These are phyloP conservation scores for Tautogolabrus adspersus DNA, from an alignment of 2,113 vertebrate genomes.

Conservation along the genomic window DNA sequence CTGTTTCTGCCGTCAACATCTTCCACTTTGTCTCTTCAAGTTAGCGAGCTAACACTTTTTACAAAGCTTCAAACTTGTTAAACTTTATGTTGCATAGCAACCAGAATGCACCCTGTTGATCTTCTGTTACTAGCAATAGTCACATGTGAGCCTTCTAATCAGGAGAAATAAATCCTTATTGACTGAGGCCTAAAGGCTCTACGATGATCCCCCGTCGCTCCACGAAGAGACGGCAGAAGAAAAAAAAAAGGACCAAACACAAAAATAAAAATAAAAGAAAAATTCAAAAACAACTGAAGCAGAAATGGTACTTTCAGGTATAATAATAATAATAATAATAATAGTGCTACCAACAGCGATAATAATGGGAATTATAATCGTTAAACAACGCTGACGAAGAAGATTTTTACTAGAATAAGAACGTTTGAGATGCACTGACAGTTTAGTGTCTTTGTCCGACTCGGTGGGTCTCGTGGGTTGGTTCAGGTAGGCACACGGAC, in stretches of 20 bases:
- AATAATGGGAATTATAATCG: constrained; percentile 78
- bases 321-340: constrained; percentile 53
- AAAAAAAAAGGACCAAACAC: constrained; percentile 48
- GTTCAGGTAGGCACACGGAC: constrained; percentile 90
- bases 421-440: constrained; percentile 79
- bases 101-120: constrained; percentile 72
- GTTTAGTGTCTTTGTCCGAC: constrained; percentile 78
- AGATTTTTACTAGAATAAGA: constrained; percentile 77
- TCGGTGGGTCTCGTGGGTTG: constrained; percentile 79
- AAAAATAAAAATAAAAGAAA: constrained; percentile 60
- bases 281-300: constrained; percentile 71
- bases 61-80: constrained; percentile 56
- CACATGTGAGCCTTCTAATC: constrained; percentile 33
- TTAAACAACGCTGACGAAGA: constrained; percentile 70
- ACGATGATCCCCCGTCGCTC: constrained; percentile 26
- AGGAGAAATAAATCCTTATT: constrained; percentile 38
- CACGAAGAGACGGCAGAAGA: constrained; percentile 43
- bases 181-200: constrained; percentile 33
- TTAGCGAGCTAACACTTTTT: constrained; percentile 46
- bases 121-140: constrained; percentile 65
- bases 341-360: constrained; percentile 74
- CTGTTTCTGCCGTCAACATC: constrained; percentile 16
- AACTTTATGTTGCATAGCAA: constrained; percentile 77
- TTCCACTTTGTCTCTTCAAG: constrained; percentile 40
- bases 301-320: constrained; percentile 71